Base-by-base conservation (phyloP, 2,888 invertebrate species). In the Euproctis similis region DNA sequence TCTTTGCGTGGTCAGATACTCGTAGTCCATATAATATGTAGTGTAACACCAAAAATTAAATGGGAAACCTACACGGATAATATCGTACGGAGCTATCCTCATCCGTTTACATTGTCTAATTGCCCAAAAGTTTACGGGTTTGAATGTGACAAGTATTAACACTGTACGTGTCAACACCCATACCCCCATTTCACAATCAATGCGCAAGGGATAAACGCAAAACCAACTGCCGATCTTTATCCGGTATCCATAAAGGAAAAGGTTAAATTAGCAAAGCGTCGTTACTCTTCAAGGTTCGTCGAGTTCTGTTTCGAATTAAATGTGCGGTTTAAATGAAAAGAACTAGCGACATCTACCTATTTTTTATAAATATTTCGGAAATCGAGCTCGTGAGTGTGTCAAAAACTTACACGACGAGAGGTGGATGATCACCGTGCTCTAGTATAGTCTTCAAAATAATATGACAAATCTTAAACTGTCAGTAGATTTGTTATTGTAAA, bases 191-290 rank as follows among this genome's bases (percentile, higher is more conserved):
- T 48, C 36, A 45, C 49, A 45, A 34, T 24, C 25, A 41, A 39
- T 37, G 41, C 35, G 31, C 33, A 28, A 12, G 20, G 33, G 30
- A 36, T 45, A 32, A 41, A 41, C 26, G 26, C 29, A 27, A 42
- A 41, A 42, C 31, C 32, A 50, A 44, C 39, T 39, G 30, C 28
- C 26, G 23, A 33, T 31, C 39, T 39, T 34, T 40, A 39, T 37
- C 45, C 34, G 36, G 41, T 40, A 32, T 31, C 36, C 30, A 17
- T 28, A 39, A 27, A 27, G 42, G 45, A 47, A 54, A 14, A 53
- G 51, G 49, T 49, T 53, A 45, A 31, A 54, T 58, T 55, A 58
- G 43, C 49, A 44, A 50, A 29, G 55, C 51, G 36, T 43, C 50
- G 44, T 34, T 53, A 51, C 33, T 38, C 49, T 57, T 57, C 52